Conservation (phyloP, 2,113 vertebrate species). For the Serilophus lunatus region DNA sequence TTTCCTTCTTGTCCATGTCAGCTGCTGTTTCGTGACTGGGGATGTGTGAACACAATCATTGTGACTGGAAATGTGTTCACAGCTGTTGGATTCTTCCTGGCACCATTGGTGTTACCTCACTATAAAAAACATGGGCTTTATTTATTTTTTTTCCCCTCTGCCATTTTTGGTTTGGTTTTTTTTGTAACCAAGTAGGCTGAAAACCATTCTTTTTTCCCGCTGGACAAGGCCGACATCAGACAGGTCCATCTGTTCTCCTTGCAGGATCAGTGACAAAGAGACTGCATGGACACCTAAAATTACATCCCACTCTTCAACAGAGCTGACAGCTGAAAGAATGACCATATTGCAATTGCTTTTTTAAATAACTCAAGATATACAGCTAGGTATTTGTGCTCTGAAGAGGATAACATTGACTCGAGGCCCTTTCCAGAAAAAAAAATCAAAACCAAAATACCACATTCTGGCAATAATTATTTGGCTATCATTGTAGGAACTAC, state of each 20-base stretch:
- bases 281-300: conserved; percentile 2
- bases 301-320: conserved; percentile 29
- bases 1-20: neutral
- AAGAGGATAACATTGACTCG: neutral
- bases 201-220: neutral
- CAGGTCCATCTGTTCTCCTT: conserved; percentile 39
- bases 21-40: neutral
- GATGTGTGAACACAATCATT: neutral
- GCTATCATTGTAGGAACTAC: neutral
- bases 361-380: conserved; percentile 1
- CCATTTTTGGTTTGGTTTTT: neutral
- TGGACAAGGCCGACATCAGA: conserved; percentile 26
- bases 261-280: neutral
- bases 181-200: neutral
- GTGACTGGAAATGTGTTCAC: neutral
- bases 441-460: neutral
- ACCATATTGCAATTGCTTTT: conserved; percentile 4
- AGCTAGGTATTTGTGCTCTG: neutral
- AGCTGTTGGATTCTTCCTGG: neutral
- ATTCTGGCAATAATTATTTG: neutral
- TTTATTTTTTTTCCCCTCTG: neutral
- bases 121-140: neutral
- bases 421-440: neutral
- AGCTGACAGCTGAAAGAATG: conserved; percentile 35
- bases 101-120: neutral